Percentiles rank a stretch among this genome's conserved stretches.
Conservation (phyloP, 2,888 invertebrate genomes). For the Sabatieria punctata region DNA sequence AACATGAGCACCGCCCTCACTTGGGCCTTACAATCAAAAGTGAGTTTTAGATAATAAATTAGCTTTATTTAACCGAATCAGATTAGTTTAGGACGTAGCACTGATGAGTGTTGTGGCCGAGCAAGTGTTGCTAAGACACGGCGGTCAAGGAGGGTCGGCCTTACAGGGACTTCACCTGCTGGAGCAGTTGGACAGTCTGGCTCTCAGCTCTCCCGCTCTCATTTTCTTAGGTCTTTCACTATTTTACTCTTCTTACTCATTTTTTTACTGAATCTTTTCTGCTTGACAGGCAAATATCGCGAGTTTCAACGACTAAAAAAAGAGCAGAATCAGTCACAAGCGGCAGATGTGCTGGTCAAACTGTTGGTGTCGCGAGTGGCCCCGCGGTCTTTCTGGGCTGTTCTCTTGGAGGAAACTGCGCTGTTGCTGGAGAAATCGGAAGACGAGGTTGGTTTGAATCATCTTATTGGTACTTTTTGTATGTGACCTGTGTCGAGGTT, state of each 20-base stretch:
- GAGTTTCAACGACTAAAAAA: conserved; percentile 70
- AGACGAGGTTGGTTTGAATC: too few species aligned
- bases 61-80: neutral
- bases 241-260: neutral
- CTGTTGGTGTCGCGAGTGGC: conserved; percentile 67
- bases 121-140: neutral
- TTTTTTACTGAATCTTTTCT: conserved; percentile 13
- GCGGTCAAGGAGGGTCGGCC: neutral
- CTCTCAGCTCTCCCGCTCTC: neutral
- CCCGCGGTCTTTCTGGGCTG: conserved; percentile 74
- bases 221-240: neutral
- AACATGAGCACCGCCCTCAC: neutral
- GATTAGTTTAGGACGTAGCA: neutral
- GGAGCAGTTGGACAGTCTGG: neutral
- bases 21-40: neutral
- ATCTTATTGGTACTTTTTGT: too few species aligned
- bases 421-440: too few species aligned
- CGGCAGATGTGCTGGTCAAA: conserved; percentile 57
- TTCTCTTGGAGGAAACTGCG: conserved; percentile 59
- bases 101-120: neutral
- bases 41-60: neutral
- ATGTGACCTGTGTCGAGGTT: too few species aligned
- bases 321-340: conserved; percentile 53
- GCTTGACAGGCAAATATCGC: conserved; percentile 60
- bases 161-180: neutral